Evolutionary conservation across 2,113 vertebrate species (phyloP), one percentile per base, ranked within the genome.

Genomic region (Smithornis capensis): DNA sequence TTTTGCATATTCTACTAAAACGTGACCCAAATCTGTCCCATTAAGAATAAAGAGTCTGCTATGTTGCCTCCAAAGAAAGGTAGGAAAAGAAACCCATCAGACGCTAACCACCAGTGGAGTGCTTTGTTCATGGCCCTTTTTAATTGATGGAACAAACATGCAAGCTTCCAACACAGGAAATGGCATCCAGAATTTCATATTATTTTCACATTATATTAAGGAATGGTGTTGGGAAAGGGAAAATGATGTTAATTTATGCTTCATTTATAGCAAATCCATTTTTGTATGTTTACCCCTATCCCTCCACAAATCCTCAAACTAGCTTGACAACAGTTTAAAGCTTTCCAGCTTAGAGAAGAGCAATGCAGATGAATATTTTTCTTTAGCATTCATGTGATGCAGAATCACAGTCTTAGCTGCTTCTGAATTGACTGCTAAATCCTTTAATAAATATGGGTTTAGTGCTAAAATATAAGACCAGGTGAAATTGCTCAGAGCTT

Each of bases 391-490:
- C 68, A 78, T 83, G 79, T 38, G 65, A 95, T 85, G 83, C 87
- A 79, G 65, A 94, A 96, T 89, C 27, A 71, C 64, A 96, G 94
- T 64, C 59, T 91, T 83, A 89, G 69, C 35, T 73, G 59, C 77
- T 87, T 83, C 67, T 87, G 94, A 89, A 95, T 84, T 94, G 68
- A 83, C 55, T 64, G 50, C 70, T 95, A 96, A 94, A 95, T 90
- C 95, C 87, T 94, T 90, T 96, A 90, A 79, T 97, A 97, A 97
- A 92, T 95, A 82, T 82, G 64, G 83, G 92, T 93, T 96, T 97
- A 92, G 86, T 81, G 73, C 59, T 81, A 89, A 95, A 88, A 96
- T 94, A 38, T 57, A 77, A 83, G 85, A 94, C 91, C 68, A 96
- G 94, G 57, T 84, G 76, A 95, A 96, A 94, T 42, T 85, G 40